A percentile compares a stretch with the other conserved stretches of the same genome.
phyloP scores from a whole-genome alignment of 1,140 invertebrate species.

The Rhopalosiphum padi region DNA sequence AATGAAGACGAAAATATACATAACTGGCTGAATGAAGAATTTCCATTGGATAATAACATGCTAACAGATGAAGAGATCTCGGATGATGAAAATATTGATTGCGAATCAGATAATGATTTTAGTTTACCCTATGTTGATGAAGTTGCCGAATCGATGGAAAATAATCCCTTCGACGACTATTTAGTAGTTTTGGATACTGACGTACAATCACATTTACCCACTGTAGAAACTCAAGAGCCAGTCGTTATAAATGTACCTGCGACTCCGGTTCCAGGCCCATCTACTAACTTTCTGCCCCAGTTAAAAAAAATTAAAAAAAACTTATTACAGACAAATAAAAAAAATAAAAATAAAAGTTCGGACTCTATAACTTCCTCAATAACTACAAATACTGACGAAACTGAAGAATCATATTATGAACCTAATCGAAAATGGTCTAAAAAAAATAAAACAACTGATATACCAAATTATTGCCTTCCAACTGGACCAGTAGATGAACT shows the following conservation, averaged over 20 bases:
- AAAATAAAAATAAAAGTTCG: neutral
- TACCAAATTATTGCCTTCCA: neutral
- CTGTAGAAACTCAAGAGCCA: no score
- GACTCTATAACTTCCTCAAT: neutral
- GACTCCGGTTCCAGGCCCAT: neutral
- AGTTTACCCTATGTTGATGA: no score
- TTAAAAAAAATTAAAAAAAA: constrained; percentile 12
- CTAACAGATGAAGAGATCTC: constrained; percentile 14
- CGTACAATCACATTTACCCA: no score
- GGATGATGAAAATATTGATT: constrained; percentile 10
- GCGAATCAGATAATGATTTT: neutral
- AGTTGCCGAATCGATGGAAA: no score
- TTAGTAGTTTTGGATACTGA: no score
- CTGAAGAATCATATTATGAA: constrained; percentile 3
- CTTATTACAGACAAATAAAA: neutral
- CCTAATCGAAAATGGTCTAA: constrained; percentile 19
- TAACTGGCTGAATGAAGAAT: constrained; percentile 21
- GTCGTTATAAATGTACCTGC: no score
- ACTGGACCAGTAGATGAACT: constrained; percentile 17
- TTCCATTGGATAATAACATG: constrained; percentile 35
- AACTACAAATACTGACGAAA: neutral
- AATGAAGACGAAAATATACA: neutral
- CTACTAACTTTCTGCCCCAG: neutral
- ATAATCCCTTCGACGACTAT: no score
- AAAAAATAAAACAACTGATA: neutral